phyloP scores from a whole-genome alignment of 1,140 invertebrate species.

The Portunus trituberculatus region DNA sequence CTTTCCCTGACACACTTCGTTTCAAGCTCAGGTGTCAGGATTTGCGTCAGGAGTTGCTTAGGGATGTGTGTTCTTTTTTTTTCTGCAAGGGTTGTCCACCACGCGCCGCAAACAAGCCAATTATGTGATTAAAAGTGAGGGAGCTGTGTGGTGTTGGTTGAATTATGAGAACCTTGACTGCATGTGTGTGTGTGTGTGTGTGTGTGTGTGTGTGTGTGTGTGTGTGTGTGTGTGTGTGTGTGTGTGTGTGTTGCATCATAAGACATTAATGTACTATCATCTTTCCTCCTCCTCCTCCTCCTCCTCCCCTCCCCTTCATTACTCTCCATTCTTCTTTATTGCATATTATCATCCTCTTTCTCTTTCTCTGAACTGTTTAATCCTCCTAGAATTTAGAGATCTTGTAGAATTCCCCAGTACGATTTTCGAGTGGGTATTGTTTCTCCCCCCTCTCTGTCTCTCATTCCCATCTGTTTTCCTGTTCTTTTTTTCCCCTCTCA shows the following conservation, averaged over 20 bases:
- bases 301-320: background rate
- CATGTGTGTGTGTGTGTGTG: background rate
- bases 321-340: too few species aligned
- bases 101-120: too few species aligned
- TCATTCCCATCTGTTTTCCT: background rate
- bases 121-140: too few species aligned
- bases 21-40: too few species aligned
- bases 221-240: background rate
- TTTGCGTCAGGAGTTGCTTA: too few species aligned
- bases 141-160: too few species aligned
- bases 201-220: conserved; percentile 11
- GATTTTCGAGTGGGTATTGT: background rate
- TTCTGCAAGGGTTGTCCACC: too few species aligned
- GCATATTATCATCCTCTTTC: too few species aligned
- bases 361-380: too few species aligned
- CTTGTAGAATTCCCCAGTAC: background rate
- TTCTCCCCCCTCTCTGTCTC: background rate
- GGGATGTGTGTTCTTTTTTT: too few species aligned
- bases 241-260: background rate
- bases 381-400: background rate
- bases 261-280: background rate
- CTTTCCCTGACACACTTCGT: too few species aligned
- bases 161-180: background rate
- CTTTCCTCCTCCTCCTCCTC: background rate
- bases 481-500: background rate